phyloP scores from a whole-genome alignment of 2,888 invertebrate species.

The Diplolepis rosae region DNA sequence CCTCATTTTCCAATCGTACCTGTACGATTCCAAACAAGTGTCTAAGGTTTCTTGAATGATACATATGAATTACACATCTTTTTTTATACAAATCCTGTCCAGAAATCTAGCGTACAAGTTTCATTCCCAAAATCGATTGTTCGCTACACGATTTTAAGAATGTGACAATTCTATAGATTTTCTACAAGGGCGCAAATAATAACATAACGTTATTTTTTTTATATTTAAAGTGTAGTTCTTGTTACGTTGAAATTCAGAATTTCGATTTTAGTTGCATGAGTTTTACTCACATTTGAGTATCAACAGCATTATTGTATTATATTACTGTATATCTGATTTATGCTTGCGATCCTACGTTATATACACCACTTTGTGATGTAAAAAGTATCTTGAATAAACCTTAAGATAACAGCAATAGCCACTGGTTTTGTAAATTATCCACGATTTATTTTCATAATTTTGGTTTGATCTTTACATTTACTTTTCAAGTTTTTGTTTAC shows the following conservation, averaged over 20 bases:
- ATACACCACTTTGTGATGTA: conserved; percentile 8
- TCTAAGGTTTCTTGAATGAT: background rate
- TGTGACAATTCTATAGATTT: conserved; percentile 19
- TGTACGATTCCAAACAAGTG: background rate
- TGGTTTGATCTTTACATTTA: background rate
- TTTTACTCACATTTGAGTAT: conserved; percentile 3
- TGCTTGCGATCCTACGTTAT: background rate
- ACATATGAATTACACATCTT: background rate
- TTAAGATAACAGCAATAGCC: conserved; percentile 1
- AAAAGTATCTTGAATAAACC: conserved; percentile 18
- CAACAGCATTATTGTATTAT: conserved; percentile 10
- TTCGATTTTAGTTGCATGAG: background rate
- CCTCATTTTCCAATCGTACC: background rate
- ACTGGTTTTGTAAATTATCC: background rate
- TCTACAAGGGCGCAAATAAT: background rate
- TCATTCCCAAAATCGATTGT: background rate
- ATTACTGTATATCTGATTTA: conserved; percentile 10
- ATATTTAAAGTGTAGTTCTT: background rate
- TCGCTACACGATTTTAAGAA: conserved; percentile 2
- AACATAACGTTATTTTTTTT: background rate
- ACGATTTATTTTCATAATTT: background rate
- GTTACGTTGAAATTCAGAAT: background rate
- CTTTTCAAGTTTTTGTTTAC: background rate
- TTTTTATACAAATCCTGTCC: background rate
- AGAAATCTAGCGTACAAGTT: background rate